Conservation (phyloP, 2,113 vertebrate species). For the Geococcyx californianus region DNA sequence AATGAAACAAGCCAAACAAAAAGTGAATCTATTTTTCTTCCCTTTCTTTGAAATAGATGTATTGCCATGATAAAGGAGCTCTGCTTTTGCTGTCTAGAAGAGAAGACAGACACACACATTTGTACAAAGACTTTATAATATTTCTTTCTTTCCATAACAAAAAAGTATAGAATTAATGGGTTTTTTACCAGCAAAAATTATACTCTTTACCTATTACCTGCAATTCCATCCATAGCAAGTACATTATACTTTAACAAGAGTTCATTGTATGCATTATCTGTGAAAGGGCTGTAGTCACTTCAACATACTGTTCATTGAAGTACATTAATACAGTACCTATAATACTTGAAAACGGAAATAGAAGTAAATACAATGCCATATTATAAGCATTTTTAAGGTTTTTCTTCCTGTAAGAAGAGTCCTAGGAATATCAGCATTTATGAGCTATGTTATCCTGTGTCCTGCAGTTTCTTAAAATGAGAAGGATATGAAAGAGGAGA, state of each 20-base stretch:
- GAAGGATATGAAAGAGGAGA: background rate
- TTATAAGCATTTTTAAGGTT: background rate
- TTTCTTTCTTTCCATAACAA: background rate
- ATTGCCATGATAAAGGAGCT: background rate
- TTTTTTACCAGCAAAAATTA: conserved; percentile 41
- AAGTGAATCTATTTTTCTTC: background rate
- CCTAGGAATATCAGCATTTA: background rate
- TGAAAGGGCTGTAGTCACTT: conserved; percentile 15
- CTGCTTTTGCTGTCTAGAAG: background rate
- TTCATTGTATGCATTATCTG: conserved; percentile 5
- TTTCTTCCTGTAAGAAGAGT: background rate
- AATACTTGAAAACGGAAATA: background rate
- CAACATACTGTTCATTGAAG: conserved; percentile 5
- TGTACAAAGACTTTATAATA: background rate
- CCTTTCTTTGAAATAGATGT: background rate
- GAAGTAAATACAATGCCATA: background rate
- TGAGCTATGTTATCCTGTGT: background rate
- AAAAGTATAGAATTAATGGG: background rate
- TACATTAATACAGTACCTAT: background rate
- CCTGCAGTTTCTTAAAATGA: background rate
- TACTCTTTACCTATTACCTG: background rate
- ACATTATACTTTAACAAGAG: conserved; percentile 42
- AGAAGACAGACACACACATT: background rate
- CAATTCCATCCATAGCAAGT: conserved; percentile 16
- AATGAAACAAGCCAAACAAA: background rate